Evolutionary conservation across 1,140 invertebrate genomes (phyloP), one percentile per base, ranked within the genome.

Genomic region (Nephotettix cincticeps): DNA sequence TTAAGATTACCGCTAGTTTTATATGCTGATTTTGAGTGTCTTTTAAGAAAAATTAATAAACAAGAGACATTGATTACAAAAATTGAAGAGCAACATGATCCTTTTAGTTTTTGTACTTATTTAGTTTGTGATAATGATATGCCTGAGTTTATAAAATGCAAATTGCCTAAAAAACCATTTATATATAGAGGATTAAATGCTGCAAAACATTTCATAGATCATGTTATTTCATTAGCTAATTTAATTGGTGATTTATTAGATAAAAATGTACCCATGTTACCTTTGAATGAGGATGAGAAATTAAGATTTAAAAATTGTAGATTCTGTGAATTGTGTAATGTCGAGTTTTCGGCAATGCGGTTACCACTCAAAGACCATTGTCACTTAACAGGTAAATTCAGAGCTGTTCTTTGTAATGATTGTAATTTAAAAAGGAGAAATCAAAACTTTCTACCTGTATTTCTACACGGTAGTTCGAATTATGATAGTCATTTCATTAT

Each of bases 21-120:
- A 3, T 66, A 66, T 66, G 64, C 28, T 14, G 64, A 66, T 66
- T 40, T 43, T 27, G 64, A 66, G 32, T 66, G 29, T 66, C 11
- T 66, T 25, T 19, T 36, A 4, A 17, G 3, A 40, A 29, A 29
- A 11, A 2, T 36, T 6, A 30, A 66, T 36, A 36, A 9, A 19
- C 1, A 17, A 11, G 23, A 32, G 32, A 23, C 64, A 9, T 11
- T 3, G n/a, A 6, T 9, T 27, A 63, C 58, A 13, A 13, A 3
- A 6, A 30, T 63, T 6, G 28, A 27, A 27, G 3, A 63, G n/a
- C 58, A 30, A 30, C 58, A 63, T 27, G 28, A n/a, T 25, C 58
- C 23, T 13, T n/a, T 9, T 3, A 63, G 58, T 63, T 63, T 28
- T 23, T 63, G 58, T 63, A 9, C 6, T 19, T 63, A 63, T 29